These are phyloP conservation scores for Anthopleura xanthogrammica DNA, from an alignment of 92 coral and sea anemone species.

Conservation along the genomic window DNA sequence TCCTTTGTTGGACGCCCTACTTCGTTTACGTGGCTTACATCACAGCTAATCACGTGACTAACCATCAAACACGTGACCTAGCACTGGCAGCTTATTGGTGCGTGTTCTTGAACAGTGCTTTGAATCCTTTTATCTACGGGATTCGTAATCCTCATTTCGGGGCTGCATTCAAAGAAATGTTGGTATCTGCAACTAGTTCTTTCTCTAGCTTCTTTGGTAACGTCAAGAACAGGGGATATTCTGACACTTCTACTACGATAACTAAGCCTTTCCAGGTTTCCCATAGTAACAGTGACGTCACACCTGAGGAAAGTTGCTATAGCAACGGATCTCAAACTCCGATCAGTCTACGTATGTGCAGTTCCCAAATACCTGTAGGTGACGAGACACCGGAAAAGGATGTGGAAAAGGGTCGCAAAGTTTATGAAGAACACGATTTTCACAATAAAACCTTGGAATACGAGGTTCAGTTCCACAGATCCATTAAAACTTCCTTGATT, in stretches of 20 bases:
- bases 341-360: background rate
- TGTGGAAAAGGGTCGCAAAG: background rate
- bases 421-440: background rate
- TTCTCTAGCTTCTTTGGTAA: background rate
- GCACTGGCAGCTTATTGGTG: conserved; percentile 72
- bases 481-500: background rate
- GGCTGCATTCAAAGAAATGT: conserved; percentile 18
- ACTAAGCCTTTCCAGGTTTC: background rate
- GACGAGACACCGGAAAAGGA: background rate
- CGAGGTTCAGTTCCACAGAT: background rate
- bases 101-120: conserved; percentile 66
- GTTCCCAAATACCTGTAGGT: background rate
- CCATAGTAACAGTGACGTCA: conserved; percentile 1
- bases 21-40: conserved; percentile 52
- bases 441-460: background rate
- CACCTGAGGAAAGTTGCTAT: background rate
- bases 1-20: conserved; percentile 80
- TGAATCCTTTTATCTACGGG: conserved; percentile 75
- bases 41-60: conserved; percentile 34
- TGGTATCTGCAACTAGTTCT: background rate
- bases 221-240: background rate
- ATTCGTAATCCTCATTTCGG: conserved; percentile 66
- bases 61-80: conserved; percentile 32
- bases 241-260: background rate
- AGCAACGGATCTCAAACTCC: background rate